Conservation (phyloP, 2,113 vertebrate species). For the Reinhardtius hippoglossoides region DNA sequence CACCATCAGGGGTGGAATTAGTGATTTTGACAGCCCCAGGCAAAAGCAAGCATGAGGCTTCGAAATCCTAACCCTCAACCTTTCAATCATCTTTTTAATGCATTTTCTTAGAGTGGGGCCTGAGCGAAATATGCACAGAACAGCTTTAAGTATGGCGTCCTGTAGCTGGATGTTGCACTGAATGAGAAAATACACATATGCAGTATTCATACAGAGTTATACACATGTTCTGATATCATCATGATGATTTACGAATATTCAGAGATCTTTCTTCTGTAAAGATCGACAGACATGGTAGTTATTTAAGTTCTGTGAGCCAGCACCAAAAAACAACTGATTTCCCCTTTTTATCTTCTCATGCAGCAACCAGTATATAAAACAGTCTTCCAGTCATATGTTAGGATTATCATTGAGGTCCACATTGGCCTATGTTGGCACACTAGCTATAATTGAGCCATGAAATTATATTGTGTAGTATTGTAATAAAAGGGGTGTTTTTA, state of each 20-base stretch:
- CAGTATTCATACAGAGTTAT: slow-evolving; percentile 4
- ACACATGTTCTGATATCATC: not conserved
- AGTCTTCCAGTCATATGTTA: not conserved
- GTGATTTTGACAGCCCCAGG: not conserved
- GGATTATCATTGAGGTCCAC: not conserved
- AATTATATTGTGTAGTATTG: slow-evolving; percentile 1
- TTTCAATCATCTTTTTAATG: slow-evolving; percentile 29
- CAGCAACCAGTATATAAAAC: not conserved
- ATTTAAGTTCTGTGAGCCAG: not conserved
- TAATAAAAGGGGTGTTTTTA: slow-evolving; percentile 7
- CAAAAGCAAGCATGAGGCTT: slow-evolving; percentile 31
- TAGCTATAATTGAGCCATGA: not conserved
- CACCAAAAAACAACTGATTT: not conserved
- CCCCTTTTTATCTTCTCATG: not conserved
- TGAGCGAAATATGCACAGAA: slow-evolving; percentile 22
- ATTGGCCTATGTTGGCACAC: not conserved
- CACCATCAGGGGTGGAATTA: slow-evolving; percentile 26
- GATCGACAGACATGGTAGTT: not conserved
- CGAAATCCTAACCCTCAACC: not conserved
- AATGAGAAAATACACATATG: slow-evolving; percentile 11
- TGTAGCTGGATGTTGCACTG: not conserved
- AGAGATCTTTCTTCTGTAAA: not conserved
- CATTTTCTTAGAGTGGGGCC: not conserved
- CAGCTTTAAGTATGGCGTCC: slow-evolving; percentile 3
- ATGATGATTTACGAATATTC: slow-evolving; percentile 11